phyloP scores from a whole-genome alignment of 1,140 invertebrate species.

The Drosophila aff. region DNA sequence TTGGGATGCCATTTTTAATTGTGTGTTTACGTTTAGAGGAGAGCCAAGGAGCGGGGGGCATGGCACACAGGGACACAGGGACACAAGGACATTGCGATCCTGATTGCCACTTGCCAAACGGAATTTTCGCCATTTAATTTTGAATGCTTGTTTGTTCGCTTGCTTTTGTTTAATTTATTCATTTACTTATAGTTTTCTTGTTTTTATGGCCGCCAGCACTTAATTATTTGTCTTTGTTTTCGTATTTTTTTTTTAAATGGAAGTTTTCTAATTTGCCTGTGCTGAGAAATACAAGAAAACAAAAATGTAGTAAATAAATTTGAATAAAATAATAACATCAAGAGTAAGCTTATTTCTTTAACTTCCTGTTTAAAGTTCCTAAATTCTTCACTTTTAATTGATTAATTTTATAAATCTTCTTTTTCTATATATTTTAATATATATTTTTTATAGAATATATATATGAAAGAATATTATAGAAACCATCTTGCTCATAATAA shows the following conservation, averaged over 20 bases:
- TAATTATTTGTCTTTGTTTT: constrained; percentile 3
- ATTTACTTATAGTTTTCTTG: constrained; percentile 52
- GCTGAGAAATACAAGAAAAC: not conserved
- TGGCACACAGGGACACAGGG: not conserved
- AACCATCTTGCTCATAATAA: too few relatives aligned
- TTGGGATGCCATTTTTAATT: constrained; percentile 61
- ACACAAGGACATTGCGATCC: constrained; percentile 28
- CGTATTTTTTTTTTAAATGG: not conserved
- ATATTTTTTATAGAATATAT: too few relatives aligned
- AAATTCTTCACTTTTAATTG: not conserved
- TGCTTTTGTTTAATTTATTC: constrained; percentile 33
- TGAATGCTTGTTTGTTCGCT: constrained; percentile 12
- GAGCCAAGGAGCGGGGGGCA: constrained; percentile 1
- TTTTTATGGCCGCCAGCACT: constrained; percentile 18
- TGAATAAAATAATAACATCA: not conserved
- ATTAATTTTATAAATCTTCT: not conserved
- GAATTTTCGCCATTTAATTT: constrained; percentile 60
- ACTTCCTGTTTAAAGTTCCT: not conserved
- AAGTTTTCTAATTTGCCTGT: not conserved
- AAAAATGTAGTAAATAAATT: not conserved
- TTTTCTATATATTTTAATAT: too few relatives aligned
- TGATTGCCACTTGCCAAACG: constrained; percentile 62
- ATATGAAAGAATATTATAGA: too few relatives aligned
- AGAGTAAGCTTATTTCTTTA: not conserved
- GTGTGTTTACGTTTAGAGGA: constrained; percentile 68